Conservation (phyloP, 2,797 vertebrate species). For the Rachycentron canadum region DNA sequence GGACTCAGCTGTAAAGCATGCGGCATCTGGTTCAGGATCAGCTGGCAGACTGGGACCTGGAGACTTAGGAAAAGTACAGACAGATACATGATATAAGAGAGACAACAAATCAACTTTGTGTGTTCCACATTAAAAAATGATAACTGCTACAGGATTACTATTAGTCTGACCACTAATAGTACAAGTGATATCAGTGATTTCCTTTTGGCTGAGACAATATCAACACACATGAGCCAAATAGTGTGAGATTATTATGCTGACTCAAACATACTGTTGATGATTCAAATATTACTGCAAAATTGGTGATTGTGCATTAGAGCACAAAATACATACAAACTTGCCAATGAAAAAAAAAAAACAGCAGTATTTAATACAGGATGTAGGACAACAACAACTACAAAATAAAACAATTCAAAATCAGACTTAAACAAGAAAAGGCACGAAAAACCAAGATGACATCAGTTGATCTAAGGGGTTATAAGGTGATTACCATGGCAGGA, state of each 20-base stretch:
- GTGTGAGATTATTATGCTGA: background rate
- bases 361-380: background rate
- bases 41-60: slow-evolving; percentile 38
- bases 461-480: too few species aligned
- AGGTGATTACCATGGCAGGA: too few species aligned
- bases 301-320: background rate
- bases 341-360: background rate
- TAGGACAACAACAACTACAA: background rate
- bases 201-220: background rate
- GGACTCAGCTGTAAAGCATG: slow-evolving; percentile 5
- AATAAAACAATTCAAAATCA: too few species aligned
- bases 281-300: background rate
- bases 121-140: background rate
- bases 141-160: background rate
- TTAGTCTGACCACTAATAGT: background rate
- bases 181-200: background rate
- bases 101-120: slow-evolving; percentile 3
- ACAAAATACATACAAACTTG: slow-evolving; percentile 16
- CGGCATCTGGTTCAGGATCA: slow-evolving; percentile 39
- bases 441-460: too few species aligned
- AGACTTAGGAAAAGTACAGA: slow-evolving; percentile 59
- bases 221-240: background rate
- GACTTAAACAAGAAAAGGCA: too few species aligned
- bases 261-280: background rate
- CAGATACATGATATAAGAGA: slow-evolving; percentile 1